A percentile compares a stretch with the other conserved stretches of the same genome.
Conservation (phyloP, 2,797 vertebrate species). For the Amblyraja radiata region DNA sequence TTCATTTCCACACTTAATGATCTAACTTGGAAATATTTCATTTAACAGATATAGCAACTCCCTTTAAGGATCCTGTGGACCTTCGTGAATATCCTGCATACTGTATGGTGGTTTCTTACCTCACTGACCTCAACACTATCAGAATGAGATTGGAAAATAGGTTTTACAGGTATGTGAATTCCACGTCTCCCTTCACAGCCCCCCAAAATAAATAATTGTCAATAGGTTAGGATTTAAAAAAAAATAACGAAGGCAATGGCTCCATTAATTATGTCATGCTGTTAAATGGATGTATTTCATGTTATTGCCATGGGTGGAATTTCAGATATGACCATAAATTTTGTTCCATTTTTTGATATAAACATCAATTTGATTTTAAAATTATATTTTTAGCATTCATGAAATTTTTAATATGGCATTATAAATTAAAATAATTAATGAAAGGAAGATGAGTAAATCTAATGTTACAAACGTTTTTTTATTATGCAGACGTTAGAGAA, state of each 20-base stretch:
- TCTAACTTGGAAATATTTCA: not conserved
- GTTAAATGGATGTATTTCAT: not conserved
- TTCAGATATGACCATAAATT: not conserved
- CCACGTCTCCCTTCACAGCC: not conserved
- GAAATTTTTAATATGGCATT: not conserved
- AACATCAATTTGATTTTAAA: too few species aligned
- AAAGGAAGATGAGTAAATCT: not conserved
- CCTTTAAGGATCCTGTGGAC: slow-evolving; percentile 89
- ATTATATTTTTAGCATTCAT: not conserved
- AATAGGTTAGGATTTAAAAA: too few species aligned
- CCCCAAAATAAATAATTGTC: too few species aligned
- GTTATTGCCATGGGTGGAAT: not conserved
- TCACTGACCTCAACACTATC: slow-evolving; percentile 89
- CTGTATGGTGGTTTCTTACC: slow-evolving; percentile 86
- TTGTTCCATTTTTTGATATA: not conserved
- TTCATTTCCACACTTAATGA: not conserved
- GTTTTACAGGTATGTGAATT: slow-evolving; percentile 83
- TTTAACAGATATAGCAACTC: slow-evolving; percentile 75
- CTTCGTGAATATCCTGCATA: slow-evolving; percentile 84
- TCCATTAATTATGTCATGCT: not conserved
- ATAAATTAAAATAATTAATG: not conserved
- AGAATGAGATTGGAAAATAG: slow-evolving; percentile 76
- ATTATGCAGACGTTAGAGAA: not conserved
- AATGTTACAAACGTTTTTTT: not conserved
- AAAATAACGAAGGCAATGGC: too few species aligned